These are phyloP conservation scores for Luehdorfia chinensis DNA, from an alignment of 1,140 invertebrate species.

Conservation along the genomic window DNA sequence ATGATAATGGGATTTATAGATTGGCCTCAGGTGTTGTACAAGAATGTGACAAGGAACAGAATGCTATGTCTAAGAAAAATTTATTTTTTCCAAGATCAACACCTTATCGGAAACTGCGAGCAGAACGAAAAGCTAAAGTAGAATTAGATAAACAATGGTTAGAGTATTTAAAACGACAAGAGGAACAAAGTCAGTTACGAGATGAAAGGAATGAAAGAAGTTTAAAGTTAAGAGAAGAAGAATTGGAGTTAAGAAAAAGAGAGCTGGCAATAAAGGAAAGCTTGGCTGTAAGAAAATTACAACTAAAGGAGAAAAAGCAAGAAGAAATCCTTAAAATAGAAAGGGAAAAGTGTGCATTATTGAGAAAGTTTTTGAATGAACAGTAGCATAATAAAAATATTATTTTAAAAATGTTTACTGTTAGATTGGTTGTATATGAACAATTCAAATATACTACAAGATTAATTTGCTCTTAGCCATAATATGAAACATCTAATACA, in stretches of 20 bases:
- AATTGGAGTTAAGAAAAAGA: slow-evolving; percentile 48
- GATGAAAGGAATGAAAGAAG: slow-evolving; percentile 52
- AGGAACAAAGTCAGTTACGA: slow-evolving; percentile 43
- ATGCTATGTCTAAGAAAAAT: slow-evolving; percentile 31
- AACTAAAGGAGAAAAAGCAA: slow-evolving; percentile 53
- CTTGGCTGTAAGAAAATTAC: slow-evolving; percentile 50
- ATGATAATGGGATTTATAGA: slow-evolving; percentile 45
- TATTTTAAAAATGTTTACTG: too few relatives aligned
- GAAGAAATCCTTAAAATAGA: slow-evolving; percentile 56
- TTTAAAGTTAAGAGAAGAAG: slow-evolving; percentile 50
- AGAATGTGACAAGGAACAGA: slow-evolving; percentile 29
- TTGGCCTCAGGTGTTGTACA: slow-evolving; percentile 45
- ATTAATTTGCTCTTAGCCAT: too few relatives aligned
- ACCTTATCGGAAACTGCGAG: slow-evolving; percentile 44
- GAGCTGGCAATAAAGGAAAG: slow-evolving; percentile 58
- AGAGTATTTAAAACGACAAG: slow-evolving; percentile 51
- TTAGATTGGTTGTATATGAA: too few relatives aligned
- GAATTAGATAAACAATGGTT: slow-evolving; percentile 60
- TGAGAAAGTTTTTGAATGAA: slow-evolving; percentile 32
- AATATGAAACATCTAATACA: too few relatives aligned
- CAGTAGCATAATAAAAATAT: too few relatives aligned
- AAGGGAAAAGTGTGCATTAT: slow-evolving; percentile 52
- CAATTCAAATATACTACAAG: too few relatives aligned
- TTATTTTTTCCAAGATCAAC: slow-evolving; percentile 32
- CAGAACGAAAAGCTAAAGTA: slow-evolving; percentile 49